These are phyloP conservation scores for Netelia melanura DNA, from an alignment of 2,888 invertebrate species.

Conservation along the genomic window DNA sequence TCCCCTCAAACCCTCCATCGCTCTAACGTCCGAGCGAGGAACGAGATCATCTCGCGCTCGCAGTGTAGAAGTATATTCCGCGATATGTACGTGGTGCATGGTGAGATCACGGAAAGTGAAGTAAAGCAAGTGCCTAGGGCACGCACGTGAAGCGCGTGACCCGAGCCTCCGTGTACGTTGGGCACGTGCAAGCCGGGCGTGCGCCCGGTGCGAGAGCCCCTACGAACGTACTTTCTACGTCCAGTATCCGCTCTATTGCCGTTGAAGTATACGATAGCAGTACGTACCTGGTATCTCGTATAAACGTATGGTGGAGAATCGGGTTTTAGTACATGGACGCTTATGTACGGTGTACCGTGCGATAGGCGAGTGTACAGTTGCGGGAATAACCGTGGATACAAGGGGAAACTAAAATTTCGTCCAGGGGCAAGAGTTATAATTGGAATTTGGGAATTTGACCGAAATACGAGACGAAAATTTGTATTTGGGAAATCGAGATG, in stretches of 20 bases:
- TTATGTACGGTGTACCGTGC: background rate
- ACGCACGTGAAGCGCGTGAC: constrained; percentile 74
- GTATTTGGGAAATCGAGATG: constrained; percentile 36
- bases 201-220: constrained; percentile 49
- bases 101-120: constrained; percentile 70
- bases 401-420: constrained; percentile 41
- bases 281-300: constrained; percentile 9
- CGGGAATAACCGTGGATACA: constrained; percentile 13
- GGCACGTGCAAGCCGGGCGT: constrained; percentile 71
- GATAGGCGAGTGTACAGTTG: constrained; percentile 10
- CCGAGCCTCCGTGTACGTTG: constrained; percentile 66
- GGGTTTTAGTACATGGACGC: background rate
- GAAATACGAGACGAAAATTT: constrained; percentile 55
- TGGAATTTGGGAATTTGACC: constrained; percentile 71
- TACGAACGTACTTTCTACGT: constrained; percentile 57
- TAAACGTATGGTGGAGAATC: background rate
- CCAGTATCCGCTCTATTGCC: constrained; percentile 45
- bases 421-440: constrained; percentile 67
- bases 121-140: constrained; percentile 70
- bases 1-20: background rate
- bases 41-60: constrained; percentile 38
- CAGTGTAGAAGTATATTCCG: constrained; percentile 42
- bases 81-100: constrained; percentile 52
- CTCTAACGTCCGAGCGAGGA: constrained; percentile 15
- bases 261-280: constrained; percentile 18